Evolutionary conservation across 2,797 vertebrate species (phyloP).

Genomic region (Salmo trutta): DNA sequence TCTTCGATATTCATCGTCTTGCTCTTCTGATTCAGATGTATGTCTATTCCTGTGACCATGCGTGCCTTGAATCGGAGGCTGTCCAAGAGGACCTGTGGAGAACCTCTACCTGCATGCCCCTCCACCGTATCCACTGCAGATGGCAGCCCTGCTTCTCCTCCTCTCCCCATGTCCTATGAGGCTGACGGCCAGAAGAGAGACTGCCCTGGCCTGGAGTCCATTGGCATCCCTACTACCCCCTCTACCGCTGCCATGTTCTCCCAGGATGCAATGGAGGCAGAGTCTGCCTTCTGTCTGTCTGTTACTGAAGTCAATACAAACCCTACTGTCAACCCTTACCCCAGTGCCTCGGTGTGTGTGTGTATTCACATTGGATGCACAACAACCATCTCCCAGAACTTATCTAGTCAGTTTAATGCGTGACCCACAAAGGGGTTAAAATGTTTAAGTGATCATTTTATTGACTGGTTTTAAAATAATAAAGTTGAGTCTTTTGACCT

Average conservation of each 20-base stretch:
- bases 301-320: conserved; percentile 56
- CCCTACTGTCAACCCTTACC: conserved; percentile 42
- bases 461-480: not conserved
- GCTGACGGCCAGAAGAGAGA: not conserved
- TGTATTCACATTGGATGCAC: conserved; percentile 51
- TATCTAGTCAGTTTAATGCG: conserved; percentile 23
- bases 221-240: not conserved
- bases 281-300: conserved; percentile 35
- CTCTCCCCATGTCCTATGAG: not conserved
- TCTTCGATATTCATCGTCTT: not conserved
- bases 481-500: not conserved
- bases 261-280: conserved; percentile 38
- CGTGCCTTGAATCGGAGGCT: conserved; percentile 69
- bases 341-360: conserved; percentile 30
- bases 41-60: conserved; percentile 84
- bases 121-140: conserved; percentile 31
- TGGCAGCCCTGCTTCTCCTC: conserved; percentile 24
- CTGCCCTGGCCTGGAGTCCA: conserved; percentile 20
- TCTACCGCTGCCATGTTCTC: conserved; percentile 20
- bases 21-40: conserved; percentile 66
- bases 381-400: conserved; percentile 44
- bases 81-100: conserved; percentile 19
- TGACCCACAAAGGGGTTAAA: not conserved
- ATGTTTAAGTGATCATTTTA: conserved; percentile 5
- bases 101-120: not conserved